phyloP scores from a whole-genome alignment of 2,113 vertebrate genomes.

The Thomomys bottae region DNA sequence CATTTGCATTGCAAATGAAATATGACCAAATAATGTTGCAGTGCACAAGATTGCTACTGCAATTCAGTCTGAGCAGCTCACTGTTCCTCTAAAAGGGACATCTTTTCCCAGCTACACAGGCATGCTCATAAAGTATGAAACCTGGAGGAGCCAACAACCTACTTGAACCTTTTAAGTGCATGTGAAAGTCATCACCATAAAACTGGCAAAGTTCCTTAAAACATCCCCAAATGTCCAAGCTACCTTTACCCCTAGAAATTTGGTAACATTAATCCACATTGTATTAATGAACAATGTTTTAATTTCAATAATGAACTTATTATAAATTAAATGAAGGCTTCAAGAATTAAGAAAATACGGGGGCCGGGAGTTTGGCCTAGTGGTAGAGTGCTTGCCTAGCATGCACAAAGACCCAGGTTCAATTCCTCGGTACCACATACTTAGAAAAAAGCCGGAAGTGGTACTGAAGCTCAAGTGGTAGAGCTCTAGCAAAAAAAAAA shows the following conservation, averaged over 20 bases:
- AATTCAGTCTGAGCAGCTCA: slow-evolving; percentile 72
- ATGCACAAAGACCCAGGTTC: too few species aligned
- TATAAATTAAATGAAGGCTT: slow-evolving; percentile 46
- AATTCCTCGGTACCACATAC: too few species aligned
- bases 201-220: slow-evolving; percentile 53
- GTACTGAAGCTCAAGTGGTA: too few species aligned
- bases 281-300: slow-evolving; percentile 62
- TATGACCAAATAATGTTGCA: slow-evolving; percentile 69
- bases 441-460: too few species aligned
- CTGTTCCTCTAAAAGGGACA: slow-evolving; percentile 71
- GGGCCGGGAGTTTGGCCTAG: too few species aligned
- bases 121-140: slow-evolving; percentile 65
- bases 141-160: slow-evolving; percentile 60
- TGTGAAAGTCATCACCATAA: slow-evolving; percentile 43
- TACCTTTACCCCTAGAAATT: slow-evolving; percentile 86
- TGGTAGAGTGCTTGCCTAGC: too few species aligned
- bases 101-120: slow-evolving; percentile 59
- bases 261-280: slow-evolving; percentile 88
- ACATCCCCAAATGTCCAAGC: slow-evolving; percentile 80
- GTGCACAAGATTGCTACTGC: slow-evolving; percentile 71
- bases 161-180: slow-evolving; percentile 86
- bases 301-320: slow-evolving; percentile 69
- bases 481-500: slow-evolving; percentile 59
- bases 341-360: too few species aligned
- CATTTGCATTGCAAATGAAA: slow-evolving; percentile 85